Evolutionary conservation across 2,797 vertebrate genomes (phyloP), one percentile per base, ranked within the genome.

Genomic region (Loris lydekkerianus): DNA sequence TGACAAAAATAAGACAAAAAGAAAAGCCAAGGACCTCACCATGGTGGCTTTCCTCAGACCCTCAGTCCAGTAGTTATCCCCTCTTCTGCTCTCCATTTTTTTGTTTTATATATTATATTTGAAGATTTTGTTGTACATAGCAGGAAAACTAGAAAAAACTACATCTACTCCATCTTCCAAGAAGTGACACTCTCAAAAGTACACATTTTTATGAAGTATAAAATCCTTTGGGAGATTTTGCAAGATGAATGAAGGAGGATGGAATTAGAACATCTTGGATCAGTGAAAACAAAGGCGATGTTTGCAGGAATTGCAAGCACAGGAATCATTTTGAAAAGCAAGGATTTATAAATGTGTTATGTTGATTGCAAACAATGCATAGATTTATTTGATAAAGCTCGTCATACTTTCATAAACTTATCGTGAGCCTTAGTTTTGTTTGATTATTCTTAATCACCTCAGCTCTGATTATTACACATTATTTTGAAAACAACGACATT

Each of bases 401-500:
- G n/a, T 14, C 25, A 49, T 40, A n/a, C 8, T 70, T 86, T 77
- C 23, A 13, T 21, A 58, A 91, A 72, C 31, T 77, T 34, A 72
- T 86, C 34, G 37, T 60, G 2, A 73, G 21, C 18, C 21, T 91
- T 73, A 17, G 9, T 14, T 93, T 91, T 60, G 56, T 49, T 75
- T 60, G 69, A 61, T 85, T 93, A 67, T 82, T 63, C 60, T 86
- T 77, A 72, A 90, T 65, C 76, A 90, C 7, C 65, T 87, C 27
- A 83, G 5, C 18, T 76, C 46, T 73, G 23, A 82, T 88, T 86
- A 82, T 75, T 76, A 7, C 4, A 72, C n/a, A 80, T 17, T 67
- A 75, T 85, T 88, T 92, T 76, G 43, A 29, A 81, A 78, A 72
- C 40, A 92, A 9, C 9, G 90, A 20, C 10, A 91, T 21, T 75